A percentile compares a stretch with the other conserved stretches of the same genome.
phyloP scores from a whole-genome alignment of 2,888 invertebrate genomes.

The Serripes groenlandicus region DNA sequence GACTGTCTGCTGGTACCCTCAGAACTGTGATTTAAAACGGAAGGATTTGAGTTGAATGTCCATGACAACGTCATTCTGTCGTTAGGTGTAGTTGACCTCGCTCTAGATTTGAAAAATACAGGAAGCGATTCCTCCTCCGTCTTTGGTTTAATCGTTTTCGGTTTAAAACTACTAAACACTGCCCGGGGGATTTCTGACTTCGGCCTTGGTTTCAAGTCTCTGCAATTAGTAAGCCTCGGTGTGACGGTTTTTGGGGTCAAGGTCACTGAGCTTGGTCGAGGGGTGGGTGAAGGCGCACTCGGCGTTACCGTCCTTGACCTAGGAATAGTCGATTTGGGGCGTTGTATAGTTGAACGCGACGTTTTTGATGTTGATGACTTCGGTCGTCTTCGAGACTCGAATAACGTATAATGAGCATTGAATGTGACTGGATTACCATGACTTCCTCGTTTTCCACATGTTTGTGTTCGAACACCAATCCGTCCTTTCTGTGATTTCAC shows the following conservation, averaged over 20 bases:
- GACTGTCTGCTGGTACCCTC: not conserved
- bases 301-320: not conserved
- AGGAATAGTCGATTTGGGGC: slow-evolving; percentile 8
- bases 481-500: not conserved
- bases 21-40: not conserved
- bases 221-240: slow-evolving; percentile 3
- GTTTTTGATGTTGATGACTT: slow-evolving; percentile 2
- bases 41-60: not conserved
- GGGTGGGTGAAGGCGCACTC: not conserved
- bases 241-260: slow-evolving; percentile 11
- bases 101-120: not conserved
- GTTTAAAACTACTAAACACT: slow-evolving; percentile 10
- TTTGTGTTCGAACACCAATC: not conserved
- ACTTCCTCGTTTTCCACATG: not conserved
- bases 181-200: not conserved
- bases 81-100: not conserved
- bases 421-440: not conserved
- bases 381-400: slow-evolving; percentile 7
- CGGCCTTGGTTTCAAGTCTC: not conserved
- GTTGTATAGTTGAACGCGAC: not conserved
- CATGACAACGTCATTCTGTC: not conserved
- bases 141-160: slow-evolving; percentile 1
- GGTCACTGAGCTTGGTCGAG: slow-evolving; percentile 4
- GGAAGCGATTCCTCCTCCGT: not conserved
- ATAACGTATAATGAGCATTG: not conserved